Evolutionary conservation across 2,113 vertebrate genomes (phyloP).

Genomic region (Ellobius talpinus): DNA sequence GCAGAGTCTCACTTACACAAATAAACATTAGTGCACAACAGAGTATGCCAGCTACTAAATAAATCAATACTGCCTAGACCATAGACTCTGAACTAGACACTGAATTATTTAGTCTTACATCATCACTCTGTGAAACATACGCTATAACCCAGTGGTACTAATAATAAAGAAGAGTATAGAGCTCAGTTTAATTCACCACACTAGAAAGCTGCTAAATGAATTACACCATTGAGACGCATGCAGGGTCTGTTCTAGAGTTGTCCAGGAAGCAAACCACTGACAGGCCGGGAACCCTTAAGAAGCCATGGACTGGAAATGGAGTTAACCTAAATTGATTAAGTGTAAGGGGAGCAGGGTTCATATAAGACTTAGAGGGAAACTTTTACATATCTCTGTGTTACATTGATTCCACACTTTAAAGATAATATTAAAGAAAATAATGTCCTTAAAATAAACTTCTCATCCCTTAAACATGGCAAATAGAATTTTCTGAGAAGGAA

Average conservation of each 20-base stretch:
- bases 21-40: neutral
- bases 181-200: neutral
- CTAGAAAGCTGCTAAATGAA: neutral
- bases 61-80: neutral
- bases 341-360: neutral
- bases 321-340: neutral
- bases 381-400: neutral
- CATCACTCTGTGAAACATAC: neutral
- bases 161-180: neutral
- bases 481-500: neutral
- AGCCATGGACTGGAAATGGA: neutral
- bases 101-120: neutral
- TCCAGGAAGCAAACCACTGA: neutral
- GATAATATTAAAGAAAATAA: slow-evolving; percentile 19
- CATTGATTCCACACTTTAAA: neutral
- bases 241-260: neutral
- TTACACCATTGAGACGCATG: neutral
- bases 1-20: neutral
- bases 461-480: neutral
- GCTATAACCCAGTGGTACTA: neutral
- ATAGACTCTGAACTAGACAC: neutral
- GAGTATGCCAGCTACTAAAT: neutral
- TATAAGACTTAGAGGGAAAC: neutral
- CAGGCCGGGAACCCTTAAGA: neutral
- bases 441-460: neutral